These are phyloP conservation scores for Hydrozoanthus tunicans DNA, from an alignment of 64 coral and sea anemone genomes.

Conservation along the genomic window DNA sequence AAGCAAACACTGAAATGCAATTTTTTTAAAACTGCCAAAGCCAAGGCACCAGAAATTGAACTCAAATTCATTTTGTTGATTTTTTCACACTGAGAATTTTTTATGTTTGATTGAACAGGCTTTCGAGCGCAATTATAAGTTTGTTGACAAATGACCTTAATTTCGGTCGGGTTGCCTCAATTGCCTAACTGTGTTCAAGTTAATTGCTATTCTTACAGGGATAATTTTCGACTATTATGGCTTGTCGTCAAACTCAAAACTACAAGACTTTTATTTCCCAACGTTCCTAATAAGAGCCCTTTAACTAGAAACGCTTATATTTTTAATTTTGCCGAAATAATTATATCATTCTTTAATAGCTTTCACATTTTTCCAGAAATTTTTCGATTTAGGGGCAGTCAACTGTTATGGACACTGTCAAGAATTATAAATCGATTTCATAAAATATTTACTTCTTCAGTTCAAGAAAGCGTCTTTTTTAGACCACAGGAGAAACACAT, in stretches of 20 bases:
- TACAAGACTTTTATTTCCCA: background rate
- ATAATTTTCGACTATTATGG: no score
- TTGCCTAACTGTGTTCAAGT: no score
- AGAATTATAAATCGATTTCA: conserved; percentile 5
- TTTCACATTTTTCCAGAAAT: background rate
- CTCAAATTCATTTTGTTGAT: no score
- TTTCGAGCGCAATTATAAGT: no score
- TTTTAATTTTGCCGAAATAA: background rate
- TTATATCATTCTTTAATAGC: background rate
- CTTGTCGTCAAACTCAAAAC: background rate
- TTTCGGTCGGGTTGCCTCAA: no score
- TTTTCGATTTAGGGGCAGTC: background rate
- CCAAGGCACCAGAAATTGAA: no score
- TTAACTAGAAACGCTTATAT: background rate
- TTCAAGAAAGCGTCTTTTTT: conserved; percentile 9
- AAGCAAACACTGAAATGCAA: no score
- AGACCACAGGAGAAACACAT: background rate
- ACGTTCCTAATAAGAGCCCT: background rate
- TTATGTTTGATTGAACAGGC: no score
- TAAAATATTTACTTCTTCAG: conserved; percentile 25
- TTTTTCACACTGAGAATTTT: no score
- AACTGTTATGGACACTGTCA: background rate
- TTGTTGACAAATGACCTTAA: no score
- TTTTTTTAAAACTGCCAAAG: no score
- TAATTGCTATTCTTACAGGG: no score